Evolutionary conservation across 2,113 vertebrate genomes (phyloP).

Genomic region (Ia io): DNA sequence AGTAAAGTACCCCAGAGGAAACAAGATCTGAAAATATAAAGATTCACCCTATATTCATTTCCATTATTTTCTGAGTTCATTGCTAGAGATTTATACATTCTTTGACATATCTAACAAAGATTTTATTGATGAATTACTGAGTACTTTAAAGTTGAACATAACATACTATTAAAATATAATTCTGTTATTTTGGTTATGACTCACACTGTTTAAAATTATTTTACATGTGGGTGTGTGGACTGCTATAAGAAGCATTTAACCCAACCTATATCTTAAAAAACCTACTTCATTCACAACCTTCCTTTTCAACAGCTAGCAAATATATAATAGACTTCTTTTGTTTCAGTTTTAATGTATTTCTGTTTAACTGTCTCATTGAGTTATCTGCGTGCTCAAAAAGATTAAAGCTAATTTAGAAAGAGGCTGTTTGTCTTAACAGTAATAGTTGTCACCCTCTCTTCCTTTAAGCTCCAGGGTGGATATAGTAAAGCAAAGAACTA

Average conservation of each 20-base stretch:
- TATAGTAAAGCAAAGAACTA: neutral
- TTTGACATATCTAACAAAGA: constrained; percentile 36
- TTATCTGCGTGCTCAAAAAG: neutral
- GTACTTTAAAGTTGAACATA: constrained; percentile 1
- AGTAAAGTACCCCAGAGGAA: no score
- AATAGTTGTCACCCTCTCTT: neutral
- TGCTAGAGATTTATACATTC: neutral
- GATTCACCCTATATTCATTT: neutral
- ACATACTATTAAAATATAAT: constrained; percentile 49
- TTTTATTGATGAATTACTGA: constrained; percentile 43
- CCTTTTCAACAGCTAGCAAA: constrained; percentile 2
- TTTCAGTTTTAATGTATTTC: constrained; percentile 24
- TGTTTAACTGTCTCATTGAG: constrained; percentile 9
- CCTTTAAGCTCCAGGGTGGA: neutral
- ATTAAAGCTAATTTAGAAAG: constrained; percentile 41
- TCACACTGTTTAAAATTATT: constrained; percentile 59
- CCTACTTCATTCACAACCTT: constrained; percentile 34
- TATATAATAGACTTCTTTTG: neutral
- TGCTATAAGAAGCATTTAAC: constrained; percentile 7
- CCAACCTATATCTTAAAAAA: constrained; percentile 24
- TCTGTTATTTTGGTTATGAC: constrained; percentile 58
- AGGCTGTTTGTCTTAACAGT: neutral
- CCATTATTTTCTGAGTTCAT: neutral
- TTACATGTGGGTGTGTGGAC: neutral
- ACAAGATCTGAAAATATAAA: neutral